phyloP scores from a whole-genome alignment of 2,113 vertebrate genomes.

The Aleadryas rufinucha region DNA sequence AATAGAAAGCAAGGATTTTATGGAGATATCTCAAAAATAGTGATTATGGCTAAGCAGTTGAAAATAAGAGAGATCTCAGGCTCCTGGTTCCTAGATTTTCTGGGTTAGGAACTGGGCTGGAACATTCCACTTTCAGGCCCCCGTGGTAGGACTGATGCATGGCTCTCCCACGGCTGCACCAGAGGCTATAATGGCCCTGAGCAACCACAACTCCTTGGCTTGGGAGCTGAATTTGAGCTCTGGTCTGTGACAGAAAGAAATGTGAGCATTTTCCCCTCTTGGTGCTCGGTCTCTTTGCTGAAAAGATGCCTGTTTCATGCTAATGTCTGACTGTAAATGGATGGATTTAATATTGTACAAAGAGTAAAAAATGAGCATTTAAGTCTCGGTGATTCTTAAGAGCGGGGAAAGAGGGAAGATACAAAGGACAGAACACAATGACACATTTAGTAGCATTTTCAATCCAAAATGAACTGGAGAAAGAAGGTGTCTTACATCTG shows the following conservation, averaged over 20 bases:
- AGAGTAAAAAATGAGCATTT: not conserved
- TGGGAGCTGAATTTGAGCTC: not conserved
- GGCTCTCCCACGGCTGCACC: not conserved
- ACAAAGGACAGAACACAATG: not conserved
- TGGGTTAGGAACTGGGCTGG: not conserved
- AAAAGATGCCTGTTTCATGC: not conserved
- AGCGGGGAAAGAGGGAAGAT: not conserved
- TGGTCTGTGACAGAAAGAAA: not conserved
- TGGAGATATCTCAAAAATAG: not conserved
- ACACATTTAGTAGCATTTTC: not conserved
- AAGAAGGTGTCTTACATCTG: not conserved
- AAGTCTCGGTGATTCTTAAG: not conserved
- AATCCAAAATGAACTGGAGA: not conserved
- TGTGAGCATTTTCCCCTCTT: not conserved
- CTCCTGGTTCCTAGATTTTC: not conserved
- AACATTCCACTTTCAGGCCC: not conserved
- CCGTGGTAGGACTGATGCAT: not conserved
- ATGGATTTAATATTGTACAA: not conserved
- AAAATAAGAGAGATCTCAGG: not conserved
- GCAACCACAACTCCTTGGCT: fast-evolving
- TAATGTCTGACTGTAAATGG: not conserved
- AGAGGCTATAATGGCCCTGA: not conserved
- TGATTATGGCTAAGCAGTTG: not conserved
- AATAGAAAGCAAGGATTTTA: not conserved
- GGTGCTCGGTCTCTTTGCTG: not conserved